Evolutionary conservation across 2,888 invertebrate species (phyloP).

Genomic region (Epinotia nisella): DNA sequence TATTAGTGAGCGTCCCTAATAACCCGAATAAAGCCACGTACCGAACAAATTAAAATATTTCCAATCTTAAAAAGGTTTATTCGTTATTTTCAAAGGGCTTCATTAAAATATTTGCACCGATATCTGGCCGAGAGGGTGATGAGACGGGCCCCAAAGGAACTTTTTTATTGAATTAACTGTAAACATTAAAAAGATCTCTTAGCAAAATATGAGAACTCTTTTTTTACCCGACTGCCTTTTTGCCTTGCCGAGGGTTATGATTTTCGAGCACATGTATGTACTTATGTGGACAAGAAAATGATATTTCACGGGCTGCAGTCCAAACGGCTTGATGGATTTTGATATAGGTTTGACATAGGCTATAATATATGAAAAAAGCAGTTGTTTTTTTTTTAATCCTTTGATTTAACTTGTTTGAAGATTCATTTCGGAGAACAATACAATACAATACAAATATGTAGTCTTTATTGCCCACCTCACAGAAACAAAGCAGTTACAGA

Average conservation of each 20-base stretch:
- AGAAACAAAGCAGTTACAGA: too few relatives aligned
- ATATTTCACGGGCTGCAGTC: too few relatives aligned
- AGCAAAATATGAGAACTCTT: neutral
- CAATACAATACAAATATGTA: too few relatives aligned
- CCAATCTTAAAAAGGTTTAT: constrained; percentile 18
- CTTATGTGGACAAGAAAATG: neutral
- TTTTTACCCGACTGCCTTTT: neutral
- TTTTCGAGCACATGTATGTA: neutral
- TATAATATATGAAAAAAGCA: too few relatives aligned
- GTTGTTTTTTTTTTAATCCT: too few relatives aligned
- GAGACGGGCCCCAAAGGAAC: neutral
- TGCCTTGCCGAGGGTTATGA: too few relatives aligned
- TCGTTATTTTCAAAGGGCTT: constrained; percentile 23
- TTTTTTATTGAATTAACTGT: constrained; percentile 23
- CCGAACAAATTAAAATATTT: constrained; percentile 8
- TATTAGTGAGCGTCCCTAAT: neutral
- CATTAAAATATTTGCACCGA: constrained; percentile 28
- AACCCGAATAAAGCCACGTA: neutral
- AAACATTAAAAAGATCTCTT: neutral
- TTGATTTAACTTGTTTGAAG: too few relatives aligned
- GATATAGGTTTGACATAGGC: too few relatives aligned
- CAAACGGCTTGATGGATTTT: neutral
- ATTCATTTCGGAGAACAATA: too few relatives aligned
- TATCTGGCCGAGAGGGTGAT: neutral
- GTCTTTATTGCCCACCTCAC: too few relatives aligned